Percentiles rank a stretch among this genome's conserved stretches.
Evolutionary conservation across 2,113 vertebrate species (phyloP).

Genomic region (Noctilio leporinus): DNA sequence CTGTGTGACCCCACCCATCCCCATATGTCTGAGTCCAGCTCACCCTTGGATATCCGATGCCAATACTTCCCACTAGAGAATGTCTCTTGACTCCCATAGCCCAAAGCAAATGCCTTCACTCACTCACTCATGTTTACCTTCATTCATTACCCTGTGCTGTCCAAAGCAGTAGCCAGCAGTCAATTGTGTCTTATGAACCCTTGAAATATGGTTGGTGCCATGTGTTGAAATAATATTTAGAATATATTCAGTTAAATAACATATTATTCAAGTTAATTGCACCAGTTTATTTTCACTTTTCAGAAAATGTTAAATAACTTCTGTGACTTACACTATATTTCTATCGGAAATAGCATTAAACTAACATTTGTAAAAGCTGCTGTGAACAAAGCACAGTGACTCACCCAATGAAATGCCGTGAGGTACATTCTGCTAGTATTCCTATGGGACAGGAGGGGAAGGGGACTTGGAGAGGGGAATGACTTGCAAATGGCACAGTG

Average conservation of each 20-base stretch:
- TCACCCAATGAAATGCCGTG: fast-evolving
- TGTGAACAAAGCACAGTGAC: fast-evolving
- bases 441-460: neutral
- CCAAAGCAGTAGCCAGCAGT: fast-evolving
- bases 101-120: neutral
- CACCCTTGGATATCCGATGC: too few relatives aligned
- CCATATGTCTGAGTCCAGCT: neutral
- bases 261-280: neutral
- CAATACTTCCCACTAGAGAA: neutral
- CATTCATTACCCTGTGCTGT: fast-evolving
- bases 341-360: fast-evolving
- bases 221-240: neutral
- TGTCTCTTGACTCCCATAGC: neutral
- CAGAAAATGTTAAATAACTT: neutral
- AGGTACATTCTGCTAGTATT: fast-evolving
- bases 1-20: neutral
- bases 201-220: neutral
- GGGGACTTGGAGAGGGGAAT: neutral
- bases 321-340: fast-evolving
- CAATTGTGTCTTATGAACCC: neutral
- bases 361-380: fast-evolving
- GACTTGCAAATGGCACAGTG: fast-evolving
- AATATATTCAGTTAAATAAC: neutral
- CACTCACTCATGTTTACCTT: fast-evolving
- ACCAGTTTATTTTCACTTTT: neutral